Evolutionary conservation across 2,888 invertebrate species (phyloP).

Genomic region (Buathra laborator): DNA sequence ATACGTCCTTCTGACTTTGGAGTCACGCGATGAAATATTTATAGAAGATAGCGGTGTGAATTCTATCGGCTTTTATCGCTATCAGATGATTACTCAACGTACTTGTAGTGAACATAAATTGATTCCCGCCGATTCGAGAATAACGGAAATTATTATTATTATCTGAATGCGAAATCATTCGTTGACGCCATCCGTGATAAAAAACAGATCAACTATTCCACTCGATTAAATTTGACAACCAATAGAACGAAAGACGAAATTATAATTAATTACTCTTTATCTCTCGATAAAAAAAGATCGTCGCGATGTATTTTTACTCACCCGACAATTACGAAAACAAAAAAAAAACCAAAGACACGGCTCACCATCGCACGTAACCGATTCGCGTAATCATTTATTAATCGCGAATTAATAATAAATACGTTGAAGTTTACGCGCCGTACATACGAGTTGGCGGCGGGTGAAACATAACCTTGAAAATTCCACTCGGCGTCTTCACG

Average conservation of each 20-base stretch:
- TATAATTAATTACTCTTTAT: not conserved
- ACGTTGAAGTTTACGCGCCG: not conserved
- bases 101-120: not conserved
- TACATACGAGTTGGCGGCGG: not conserved
- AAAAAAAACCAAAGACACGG: too few relatives aligned
- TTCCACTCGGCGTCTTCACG: slow-evolving; percentile 6
- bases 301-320: not conserved
- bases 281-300: not conserved
- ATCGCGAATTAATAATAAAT: not conserved
- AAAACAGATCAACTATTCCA: not conserved
- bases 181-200: not conserved
- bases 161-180: not conserved
- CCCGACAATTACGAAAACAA: not conserved
- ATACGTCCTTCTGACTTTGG: not conserved
- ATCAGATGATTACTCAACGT: not conserved
- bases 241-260: not conserved
- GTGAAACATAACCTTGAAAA: slow-evolving; percentile 52
- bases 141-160: slow-evolving; percentile 1
- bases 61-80: not conserved
- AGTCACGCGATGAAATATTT: slow-evolving; percentile 23
- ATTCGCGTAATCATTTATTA: not conserved
- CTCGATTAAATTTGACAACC: not conserved
- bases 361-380: too few relatives aligned
- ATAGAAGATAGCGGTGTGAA: slow-evolving; percentile 14
- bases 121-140: not conserved